These are phyloP conservation scores for Calycopis cecrops DNA, from an alignment of 1,140 invertebrate genomes.

Conservation along the genomic window DNA sequence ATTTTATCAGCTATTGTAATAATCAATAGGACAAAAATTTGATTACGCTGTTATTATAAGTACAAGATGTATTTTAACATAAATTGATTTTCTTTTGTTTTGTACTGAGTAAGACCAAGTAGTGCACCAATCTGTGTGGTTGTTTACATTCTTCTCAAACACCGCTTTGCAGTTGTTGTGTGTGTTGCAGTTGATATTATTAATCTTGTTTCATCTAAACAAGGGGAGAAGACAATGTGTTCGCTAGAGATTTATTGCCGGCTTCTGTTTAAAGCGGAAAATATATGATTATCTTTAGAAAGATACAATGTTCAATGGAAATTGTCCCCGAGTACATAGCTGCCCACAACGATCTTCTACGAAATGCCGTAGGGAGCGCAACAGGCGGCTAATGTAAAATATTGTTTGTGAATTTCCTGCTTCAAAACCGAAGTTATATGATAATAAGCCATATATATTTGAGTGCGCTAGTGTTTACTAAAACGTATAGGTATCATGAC, in stretches of 20 bases:
- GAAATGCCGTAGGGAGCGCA: slow-evolving; percentile 22
- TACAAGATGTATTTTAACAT: too few relatives aligned
- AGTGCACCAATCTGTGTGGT: too few relatives aligned
- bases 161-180: too few relatives aligned
- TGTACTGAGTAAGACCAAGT: too few relatives aligned
- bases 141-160: too few relatives aligned
- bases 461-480: slow-evolving; percentile 23
- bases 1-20: too few relatives aligned
- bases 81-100: too few relatives aligned
- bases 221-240: slow-evolving; percentile 7
- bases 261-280: slow-evolving; percentile 4
- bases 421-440: slow-evolving; percentile 40
- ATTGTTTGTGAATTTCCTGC: slow-evolving; percentile 33
- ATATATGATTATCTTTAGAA: slow-evolving; percentile 4
- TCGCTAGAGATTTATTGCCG: not conserved
- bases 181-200: not conserved
- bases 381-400: slow-evolving; percentile 30
- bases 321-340: not conserved
- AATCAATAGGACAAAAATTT: too few relatives aligned
- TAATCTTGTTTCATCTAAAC: slow-evolving; percentile 1
- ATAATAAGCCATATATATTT: slow-evolving; percentile 36
- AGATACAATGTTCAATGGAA: slow-evolving; percentile 14
- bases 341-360: slow-evolving; percentile 1
- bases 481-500: slow-evolving; percentile 32
- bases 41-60: too few relatives aligned